phyloP scores from a whole-genome alignment of 1,140 invertebrate genomes.

The Drosophila virilis region DNA sequence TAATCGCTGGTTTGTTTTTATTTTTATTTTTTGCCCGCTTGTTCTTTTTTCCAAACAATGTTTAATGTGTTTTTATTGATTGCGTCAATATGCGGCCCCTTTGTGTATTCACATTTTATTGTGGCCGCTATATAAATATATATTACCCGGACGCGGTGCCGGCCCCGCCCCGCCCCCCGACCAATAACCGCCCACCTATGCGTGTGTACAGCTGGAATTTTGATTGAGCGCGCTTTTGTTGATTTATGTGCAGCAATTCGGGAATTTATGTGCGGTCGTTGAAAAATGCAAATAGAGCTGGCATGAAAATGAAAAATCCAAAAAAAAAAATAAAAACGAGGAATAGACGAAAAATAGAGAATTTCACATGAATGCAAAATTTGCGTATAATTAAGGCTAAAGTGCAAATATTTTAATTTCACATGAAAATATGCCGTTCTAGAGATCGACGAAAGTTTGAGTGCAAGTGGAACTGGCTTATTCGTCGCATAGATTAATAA shows the following conservation, averaged over 20 bases:
- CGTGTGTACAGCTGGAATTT: conserved; percentile 58
- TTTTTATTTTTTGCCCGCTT: neutral
- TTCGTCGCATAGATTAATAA: neutral
- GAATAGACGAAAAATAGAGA: conserved; percentile 23
- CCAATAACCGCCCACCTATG: conserved; percentile 7
- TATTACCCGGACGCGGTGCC: neutral
- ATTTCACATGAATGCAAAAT: conserved; percentile 5
- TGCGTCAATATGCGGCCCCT: conserved; percentile 34
- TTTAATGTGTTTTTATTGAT: conserved; percentile 76
- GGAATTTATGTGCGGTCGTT: conserved; percentile 73
- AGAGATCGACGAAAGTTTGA: neutral
- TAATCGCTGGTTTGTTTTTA: conserved; percentile 40
- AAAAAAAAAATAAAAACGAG: conserved; percentile 13
- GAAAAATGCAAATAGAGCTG: conserved; percentile 29
- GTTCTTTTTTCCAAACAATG: conserved; percentile 51
- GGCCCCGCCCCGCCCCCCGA: neutral
- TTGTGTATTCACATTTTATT: conserved; percentile 12
- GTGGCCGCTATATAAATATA: conserved; percentile 44
- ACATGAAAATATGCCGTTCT: conserved; percentile 1
- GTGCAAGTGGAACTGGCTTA: too few species aligned
- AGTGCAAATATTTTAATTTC: neutral
- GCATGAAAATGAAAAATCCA: conserved; percentile 6
- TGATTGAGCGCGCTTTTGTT: conserved; percentile 67
- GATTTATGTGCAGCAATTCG: conserved; percentile 67
- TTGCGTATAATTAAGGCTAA: conserved; percentile 3